Conservation (phyloP, 2,888 invertebrate species). For the Tortricodes alternella region DNA sequence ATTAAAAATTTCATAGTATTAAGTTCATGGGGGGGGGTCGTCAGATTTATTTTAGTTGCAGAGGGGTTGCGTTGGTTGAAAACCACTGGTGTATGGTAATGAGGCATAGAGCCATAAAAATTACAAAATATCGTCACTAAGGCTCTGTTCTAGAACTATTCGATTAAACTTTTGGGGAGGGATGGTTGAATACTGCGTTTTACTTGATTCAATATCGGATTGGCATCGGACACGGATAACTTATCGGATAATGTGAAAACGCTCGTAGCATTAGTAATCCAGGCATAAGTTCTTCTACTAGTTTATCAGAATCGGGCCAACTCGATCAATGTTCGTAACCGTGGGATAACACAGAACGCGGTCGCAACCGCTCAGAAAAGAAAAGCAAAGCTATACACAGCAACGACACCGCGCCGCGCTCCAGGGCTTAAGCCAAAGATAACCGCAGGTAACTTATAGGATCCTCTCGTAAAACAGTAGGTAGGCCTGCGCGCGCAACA, state of each 20-base stretch:
- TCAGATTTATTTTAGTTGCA: no score
- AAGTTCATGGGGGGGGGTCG: no score
- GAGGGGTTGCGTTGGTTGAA: no score
- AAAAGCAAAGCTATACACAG: slow-evolving; percentile 25
- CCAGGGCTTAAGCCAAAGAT: slow-evolving; percentile 1
- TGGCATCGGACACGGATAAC: no score
- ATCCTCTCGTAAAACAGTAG: slow-evolving; percentile 98
- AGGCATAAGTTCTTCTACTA: no score
- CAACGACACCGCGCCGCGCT: not conserved
- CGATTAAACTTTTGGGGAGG: not conserved
- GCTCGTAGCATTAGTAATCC: no score
- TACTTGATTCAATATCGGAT: no score
- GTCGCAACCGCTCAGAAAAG: not conserved
- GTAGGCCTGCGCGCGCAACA: slow-evolving; percentile 95
- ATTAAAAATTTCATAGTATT: no score
- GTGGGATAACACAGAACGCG: not conserved
- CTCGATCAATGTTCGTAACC: no score
- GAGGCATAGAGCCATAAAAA: slow-evolving; percentile 17
- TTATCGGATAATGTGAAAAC: no score
- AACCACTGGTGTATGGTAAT: slow-evolving; percentile 10
- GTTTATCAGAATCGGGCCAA: no score
- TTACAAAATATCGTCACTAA: slow-evolving; percentile 25
- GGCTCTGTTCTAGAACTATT: not conserved
- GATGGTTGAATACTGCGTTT: no score
- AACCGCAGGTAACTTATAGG: slow-evolving; percentile 75